A percentile compares a stretch with the other conserved stretches of the same genome.
Evolutionary conservation across 1,140 invertebrate species (phyloP).

Genomic region (Zophobas atratus): DNA sequence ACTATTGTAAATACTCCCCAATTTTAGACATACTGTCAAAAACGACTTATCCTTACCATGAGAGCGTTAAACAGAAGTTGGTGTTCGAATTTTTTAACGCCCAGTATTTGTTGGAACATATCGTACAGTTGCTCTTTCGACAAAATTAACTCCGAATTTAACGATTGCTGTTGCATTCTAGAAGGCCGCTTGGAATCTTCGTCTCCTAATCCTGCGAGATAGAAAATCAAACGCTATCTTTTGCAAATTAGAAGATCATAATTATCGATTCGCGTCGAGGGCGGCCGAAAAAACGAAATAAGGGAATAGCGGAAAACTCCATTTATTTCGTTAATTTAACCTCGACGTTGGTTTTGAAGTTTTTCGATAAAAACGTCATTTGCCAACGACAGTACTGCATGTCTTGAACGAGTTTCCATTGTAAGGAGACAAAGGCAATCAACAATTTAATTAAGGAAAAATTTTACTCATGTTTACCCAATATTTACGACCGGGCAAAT

Average conservation of each 20-base stretch:
- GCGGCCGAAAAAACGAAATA: slow-evolving; percentile 4
- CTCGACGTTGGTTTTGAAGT: slow-evolving; percentile 9
- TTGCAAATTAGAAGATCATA: not conserved
- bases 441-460: slow-evolving; percentile 9
- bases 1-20: slow-evolving; percentile 14
- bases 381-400: not conserved
- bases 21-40: slow-evolving; percentile 7
- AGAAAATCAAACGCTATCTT: slow-evolving; percentile 4
- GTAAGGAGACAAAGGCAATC: slow-evolving; percentile 2
- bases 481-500: not conserved
- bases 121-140: slow-evolving; percentile 99
- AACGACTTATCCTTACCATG: slow-evolving; percentile 77
- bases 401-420: slow-evolving; percentile 8
- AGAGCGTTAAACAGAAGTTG: slow-evolving; percentile 99
- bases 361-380: slow-evolving; percentile 15
- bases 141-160: slow-evolving; percentile 93
- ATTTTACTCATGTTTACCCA: not conserved
- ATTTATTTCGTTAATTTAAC: slow-evolving; percentile 33
- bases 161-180: slow-evolving; percentile 87
- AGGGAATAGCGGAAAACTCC: slow-evolving; percentile 10
- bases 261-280: slow-evolving; percentile 2
- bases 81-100: slow-evolving; percentile 99
- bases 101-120: slow-evolving; percentile 99
- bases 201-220: slow-evolving; percentile 72
- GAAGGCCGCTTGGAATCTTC: slow-evolving; percentile 90